Conservation (phyloP, 2,888 invertebrate genomes). For the Caenorhabditis panamensis region DNA sequence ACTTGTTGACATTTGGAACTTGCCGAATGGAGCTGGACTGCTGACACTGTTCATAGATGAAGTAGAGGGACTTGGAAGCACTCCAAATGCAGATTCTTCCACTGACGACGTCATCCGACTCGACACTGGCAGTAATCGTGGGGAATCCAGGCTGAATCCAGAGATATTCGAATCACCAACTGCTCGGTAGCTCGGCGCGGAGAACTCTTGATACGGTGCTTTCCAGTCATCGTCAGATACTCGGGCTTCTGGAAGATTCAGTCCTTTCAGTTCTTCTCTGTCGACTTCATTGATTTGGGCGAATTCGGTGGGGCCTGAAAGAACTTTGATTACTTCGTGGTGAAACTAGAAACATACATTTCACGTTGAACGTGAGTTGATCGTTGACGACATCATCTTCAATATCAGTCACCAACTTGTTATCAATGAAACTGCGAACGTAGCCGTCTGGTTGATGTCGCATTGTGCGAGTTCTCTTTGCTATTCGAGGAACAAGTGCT, state of each 20-base stretch:
- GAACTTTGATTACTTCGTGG: not conserved
- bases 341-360: conserved; percentile 56
- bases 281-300: conserved; percentile 68
- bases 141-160: conserved; percentile 62
- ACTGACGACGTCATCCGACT: conserved; percentile 58
- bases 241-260: conserved; percentile 60
- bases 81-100: conserved; percentile 53
- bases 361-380: conserved; percentile 71
- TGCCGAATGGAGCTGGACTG: conserved; percentile 67
- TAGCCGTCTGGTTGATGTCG: conserved; percentile 73
- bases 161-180: conserved; percentile 61
- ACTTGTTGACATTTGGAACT: conserved; percentile 43
- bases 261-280: conserved; percentile 56
- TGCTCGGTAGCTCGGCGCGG: conserved; percentile 50
- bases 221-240: conserved; percentile 68
- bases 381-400: conserved; percentile 72
- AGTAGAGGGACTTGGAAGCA: conserved; percentile 67
- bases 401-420: conserved; percentile 71
- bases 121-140: conserved; percentile 40
- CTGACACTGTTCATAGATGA: conserved; percentile 68
- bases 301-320: conserved; percentile 71
- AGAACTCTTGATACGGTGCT: conserved; percentile 62
- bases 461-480: conserved; percentile 72
- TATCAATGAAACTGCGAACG: conserved; percentile 73
- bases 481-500: conserved; percentile 61